Evolutionary conservation across 2,888 invertebrate species (phyloP), one percentile per base, ranked within the genome.

Genomic region (Eilema griseolum): DNA sequence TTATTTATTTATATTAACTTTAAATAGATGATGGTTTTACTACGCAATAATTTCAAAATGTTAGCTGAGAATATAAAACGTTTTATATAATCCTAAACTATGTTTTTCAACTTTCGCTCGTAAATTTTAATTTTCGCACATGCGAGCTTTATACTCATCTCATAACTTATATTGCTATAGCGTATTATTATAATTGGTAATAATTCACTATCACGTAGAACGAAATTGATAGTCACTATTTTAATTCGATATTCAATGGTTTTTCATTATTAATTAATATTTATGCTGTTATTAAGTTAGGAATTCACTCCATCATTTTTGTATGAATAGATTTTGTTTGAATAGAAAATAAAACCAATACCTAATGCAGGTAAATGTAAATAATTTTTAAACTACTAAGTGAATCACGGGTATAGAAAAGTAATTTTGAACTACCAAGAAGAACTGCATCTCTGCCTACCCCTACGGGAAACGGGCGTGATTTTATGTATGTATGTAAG

Each of bases 91-190:
- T 63, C 14, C 57, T n/a, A 67, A 31, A 60, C 33, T 24, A 24
- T 57, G 31, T 63, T 60, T 33, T 24, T 23, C n/a, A 66, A 57
- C 70, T 70, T 66, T 70, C 70, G 31, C 62, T 63, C 70, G 62
- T 70, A 70, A 62, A 66, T 66, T 59, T 63, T 67, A 70, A 59
- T 66, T 57, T 52, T 64, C 20, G 59, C 64, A 59, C 37, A 60
- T 61, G 60, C 60, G 33, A 69, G 31, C 46, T 65, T 31, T 8
- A 56, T 37, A 65, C 46, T 56, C 61, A 61, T 61, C 61, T 26
- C 46, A 24, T 65, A 64, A 33, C 24, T 65, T 33, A 26, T 31
- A 37, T 33, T 52, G 28, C 28, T 28, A 16, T 64, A 56, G 52
- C 23, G 31, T 64, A 52, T 31, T 26, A 26, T 46, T 46, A 67